A percentile compares a stretch with the other conserved stretches of the same genome.
Evolutionary conservation across 1,140 invertebrate genomes (phyloP).

Genomic region (Aphelinus certus): DNA sequence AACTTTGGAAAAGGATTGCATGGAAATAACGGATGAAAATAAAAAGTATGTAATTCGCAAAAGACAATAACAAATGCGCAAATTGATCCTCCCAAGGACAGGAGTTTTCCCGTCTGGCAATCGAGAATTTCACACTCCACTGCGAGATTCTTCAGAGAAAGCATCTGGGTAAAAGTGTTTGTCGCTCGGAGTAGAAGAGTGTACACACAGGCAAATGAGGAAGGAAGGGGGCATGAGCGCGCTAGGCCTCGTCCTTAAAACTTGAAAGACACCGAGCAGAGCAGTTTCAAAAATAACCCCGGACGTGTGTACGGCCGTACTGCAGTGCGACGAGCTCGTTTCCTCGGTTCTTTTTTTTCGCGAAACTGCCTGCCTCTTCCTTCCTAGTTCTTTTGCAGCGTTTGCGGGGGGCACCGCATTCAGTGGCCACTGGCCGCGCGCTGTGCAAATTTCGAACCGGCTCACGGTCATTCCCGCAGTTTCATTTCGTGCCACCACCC

Average conservation of each 20-base stretch:
- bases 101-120: too few relatives aligned
- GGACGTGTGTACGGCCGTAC: background rate
- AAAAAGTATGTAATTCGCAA: too few relatives aligned
- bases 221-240: background rate
- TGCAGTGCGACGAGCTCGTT: constrained; percentile 28
- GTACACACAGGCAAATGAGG: background rate
- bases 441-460: constrained; percentile 25
- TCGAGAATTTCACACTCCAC: too few relatives aligned
- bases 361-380: background rate
- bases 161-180: too few relatives aligned
- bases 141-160: too few relatives aligned
- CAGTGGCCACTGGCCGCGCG: background rate
- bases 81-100: too few relatives aligned
- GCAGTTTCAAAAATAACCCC: constrained; percentile 16
- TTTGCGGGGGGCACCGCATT: constrained; percentile 9
- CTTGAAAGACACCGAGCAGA: constrained; percentile 6
- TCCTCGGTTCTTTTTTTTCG: background rate
- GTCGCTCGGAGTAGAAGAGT: too few relatives aligned
- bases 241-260: constrained; percentile 16
- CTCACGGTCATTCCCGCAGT: constrained; percentile 15
- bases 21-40: too few relatives aligned
- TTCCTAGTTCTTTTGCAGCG: background rate
- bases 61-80: too few relatives aligned
- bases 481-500: background rate
- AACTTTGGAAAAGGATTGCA: too few relatives aligned